Evolutionary conservation across 2,888 invertebrate genomes (phyloP).

Genomic region (Eustalomyia histrio): DNA sequence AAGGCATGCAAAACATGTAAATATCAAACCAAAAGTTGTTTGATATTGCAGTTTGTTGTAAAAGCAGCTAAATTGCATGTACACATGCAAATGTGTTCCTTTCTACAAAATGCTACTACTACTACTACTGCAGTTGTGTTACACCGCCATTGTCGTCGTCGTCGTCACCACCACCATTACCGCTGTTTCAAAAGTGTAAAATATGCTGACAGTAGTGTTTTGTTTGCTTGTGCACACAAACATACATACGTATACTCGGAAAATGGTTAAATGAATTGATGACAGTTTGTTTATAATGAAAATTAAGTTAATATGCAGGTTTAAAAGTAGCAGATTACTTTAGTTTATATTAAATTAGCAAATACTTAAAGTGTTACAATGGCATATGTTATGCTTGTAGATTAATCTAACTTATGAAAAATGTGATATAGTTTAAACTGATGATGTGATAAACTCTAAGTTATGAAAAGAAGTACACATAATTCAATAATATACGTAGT

Average conservation of each 20-base stretch:
- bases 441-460: no score
- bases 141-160: conserved; percentile 2
- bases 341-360: conserved; percentile 19
- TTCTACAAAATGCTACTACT: conserved; percentile 17
- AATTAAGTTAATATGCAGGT: conserved; percentile 48
- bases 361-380: conserved; percentile 18
- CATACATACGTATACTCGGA: background rate
- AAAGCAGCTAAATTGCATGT: conserved; percentile 57
- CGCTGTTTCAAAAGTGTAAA: conserved; percentile 51
- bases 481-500: no score
- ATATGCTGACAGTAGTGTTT: conserved; percentile 61
- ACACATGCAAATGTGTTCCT: background rate
- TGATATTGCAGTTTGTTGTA: conserved; percentile 37
- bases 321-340: conserved; percentile 25
- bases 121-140: conserved; percentile 24
- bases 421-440: no score
- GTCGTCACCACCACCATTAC: background rate
- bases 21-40: conserved; percentile 62
- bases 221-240: conserved; percentile 26
- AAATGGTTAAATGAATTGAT: conserved; percentile 39
- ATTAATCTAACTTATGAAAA: background rate
- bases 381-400: background rate
- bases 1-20: conserved; percentile 63
- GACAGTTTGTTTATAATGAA: conserved; percentile 56
- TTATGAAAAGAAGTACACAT: no score